Evolutionary conservation across 2,797 vertebrate genomes (phyloP).

Genomic region (Parauchenoglanis punctatus): DNA sequence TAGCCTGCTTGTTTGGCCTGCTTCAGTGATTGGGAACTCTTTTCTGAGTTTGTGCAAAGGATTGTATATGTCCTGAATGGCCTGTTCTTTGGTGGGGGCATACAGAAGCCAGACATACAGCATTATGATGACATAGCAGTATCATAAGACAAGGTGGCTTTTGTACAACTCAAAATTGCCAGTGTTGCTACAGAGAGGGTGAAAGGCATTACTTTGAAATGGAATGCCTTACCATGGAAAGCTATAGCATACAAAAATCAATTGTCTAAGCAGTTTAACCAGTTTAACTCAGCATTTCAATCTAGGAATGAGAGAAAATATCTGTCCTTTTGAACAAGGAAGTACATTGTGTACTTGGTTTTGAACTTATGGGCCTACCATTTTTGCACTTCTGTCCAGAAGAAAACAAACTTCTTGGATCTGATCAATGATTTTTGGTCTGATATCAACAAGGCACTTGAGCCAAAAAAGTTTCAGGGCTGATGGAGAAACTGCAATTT

Average conservation of each 20-base stretch:
- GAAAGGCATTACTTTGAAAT: background rate
- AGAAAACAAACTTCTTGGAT: background rate
- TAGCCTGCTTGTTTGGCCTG: background rate
- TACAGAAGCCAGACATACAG: background rate
- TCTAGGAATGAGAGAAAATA: too few species aligned
- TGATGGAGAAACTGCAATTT: background rate
- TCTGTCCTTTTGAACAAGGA: background rate
- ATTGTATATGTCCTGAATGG: background rate
- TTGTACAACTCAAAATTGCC: background rate
- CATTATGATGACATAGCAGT: background rate
- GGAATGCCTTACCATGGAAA: background rate
- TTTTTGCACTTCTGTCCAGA: background rate
- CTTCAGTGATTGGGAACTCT: background rate
- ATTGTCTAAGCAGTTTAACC: too few species aligned
- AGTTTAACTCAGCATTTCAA: too few species aligned
- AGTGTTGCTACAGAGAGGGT: background rate
- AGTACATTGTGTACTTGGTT: background rate
- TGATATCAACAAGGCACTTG: background rate
- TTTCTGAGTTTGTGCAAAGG: background rate
- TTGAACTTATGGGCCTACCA: background rate
- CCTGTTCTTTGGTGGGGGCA: background rate
- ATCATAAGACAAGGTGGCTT: background rate
- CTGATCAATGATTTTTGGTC: background rate
- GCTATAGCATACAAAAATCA: background rate
- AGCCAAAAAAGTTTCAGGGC: background rate